phyloP scores from a whole-genome alignment of 2,113 vertebrate genomes.

The Nyctereutes procyonoides region DNA sequence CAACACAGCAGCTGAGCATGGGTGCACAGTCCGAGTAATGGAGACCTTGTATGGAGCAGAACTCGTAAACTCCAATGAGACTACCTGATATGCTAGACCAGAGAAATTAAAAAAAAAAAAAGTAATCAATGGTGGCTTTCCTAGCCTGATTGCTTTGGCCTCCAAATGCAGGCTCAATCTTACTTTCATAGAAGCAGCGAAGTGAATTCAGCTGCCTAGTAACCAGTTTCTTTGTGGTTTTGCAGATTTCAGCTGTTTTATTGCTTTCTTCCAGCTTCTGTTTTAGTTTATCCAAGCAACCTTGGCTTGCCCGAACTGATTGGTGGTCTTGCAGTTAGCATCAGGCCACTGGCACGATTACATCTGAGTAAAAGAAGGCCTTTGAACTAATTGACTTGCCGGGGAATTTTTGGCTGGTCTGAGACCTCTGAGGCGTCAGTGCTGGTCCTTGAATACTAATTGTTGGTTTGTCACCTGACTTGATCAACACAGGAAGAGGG shows the following conservation, averaged over 20 bases:
- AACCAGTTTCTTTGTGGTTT: neutral
- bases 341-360: neutral
- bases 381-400: neutral
- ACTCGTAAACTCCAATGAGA: neutral
- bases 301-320: neutral
- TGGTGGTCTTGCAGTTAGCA: neutral
- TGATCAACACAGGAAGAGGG: slow-evolving; percentile 58
- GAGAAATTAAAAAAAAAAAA: neutral
- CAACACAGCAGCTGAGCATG: neutral
- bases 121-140: neutral
- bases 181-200: neutral
- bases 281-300: slow-evolving; percentile 18
- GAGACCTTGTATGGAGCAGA: neutral
- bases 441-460: neutral
- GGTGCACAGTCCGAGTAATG: neutral
- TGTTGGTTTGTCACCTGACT: neutral
- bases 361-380: neutral
- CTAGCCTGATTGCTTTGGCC: neutral
- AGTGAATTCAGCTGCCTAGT: neutral
- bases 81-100: neutral
- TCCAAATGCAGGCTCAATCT: neutral
- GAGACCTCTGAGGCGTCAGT: neutral
- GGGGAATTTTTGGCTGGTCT: neutral
- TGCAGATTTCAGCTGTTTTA: neutral
- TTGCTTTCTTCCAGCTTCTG: neutral